A percentile compares a stretch with the other conserved stretches of the same genome.
phyloP scores from a whole-genome alignment of 2,888 invertebrate species.

The Hyposoter didymator region DNA sequence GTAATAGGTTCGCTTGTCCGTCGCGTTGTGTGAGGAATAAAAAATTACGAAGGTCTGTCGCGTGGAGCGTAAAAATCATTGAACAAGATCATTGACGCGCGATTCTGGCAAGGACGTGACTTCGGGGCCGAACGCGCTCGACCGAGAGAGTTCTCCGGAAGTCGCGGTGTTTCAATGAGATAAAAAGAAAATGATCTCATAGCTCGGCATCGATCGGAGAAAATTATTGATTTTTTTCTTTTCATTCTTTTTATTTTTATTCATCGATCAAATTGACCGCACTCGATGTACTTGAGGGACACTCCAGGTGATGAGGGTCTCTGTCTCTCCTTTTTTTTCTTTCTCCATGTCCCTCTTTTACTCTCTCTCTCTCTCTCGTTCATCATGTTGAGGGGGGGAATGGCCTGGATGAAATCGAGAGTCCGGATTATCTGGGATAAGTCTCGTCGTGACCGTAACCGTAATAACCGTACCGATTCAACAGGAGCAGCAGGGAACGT shows the following conservation, averaged over 20 bases:
- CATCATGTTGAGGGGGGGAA: conserved; percentile 46
- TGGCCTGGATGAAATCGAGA: conserved; percentile 78
- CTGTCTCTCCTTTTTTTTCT: neutral
- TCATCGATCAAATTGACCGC: conserved; percentile 47
- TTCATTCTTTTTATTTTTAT: conserved; percentile 4
- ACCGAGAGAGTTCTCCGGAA: conserved; percentile 64
- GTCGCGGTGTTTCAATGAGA: conserved; percentile 57
- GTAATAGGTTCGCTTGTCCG: neutral
- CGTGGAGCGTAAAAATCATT: conserved; percentile 47
- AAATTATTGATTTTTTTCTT: conserved; percentile 45
- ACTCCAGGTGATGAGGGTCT: neutral
- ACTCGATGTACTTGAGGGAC: conserved; percentile 24
- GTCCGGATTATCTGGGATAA: conserved; percentile 68
- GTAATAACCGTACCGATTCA: conserved; percentile 68
- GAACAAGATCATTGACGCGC: conserved; percentile 65
- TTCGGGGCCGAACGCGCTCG: conserved; percentile 62
- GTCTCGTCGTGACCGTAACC: conserved; percentile 70
- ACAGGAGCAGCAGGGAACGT: conserved; percentile 55
- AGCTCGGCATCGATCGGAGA: conserved; percentile 23
- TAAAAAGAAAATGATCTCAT: conserved; percentile 36
- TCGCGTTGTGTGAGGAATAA: neutral
- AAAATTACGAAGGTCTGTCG: conserved; percentile 40
- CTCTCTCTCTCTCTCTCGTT: conserved; percentile 16
- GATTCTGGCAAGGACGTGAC: conserved; percentile 56
- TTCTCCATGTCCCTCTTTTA: neutral